Conservation (phyloP, 37 sponge, comb jelly and placozoan genomes). For the Chondrilla cf. caribensis region DNA sequence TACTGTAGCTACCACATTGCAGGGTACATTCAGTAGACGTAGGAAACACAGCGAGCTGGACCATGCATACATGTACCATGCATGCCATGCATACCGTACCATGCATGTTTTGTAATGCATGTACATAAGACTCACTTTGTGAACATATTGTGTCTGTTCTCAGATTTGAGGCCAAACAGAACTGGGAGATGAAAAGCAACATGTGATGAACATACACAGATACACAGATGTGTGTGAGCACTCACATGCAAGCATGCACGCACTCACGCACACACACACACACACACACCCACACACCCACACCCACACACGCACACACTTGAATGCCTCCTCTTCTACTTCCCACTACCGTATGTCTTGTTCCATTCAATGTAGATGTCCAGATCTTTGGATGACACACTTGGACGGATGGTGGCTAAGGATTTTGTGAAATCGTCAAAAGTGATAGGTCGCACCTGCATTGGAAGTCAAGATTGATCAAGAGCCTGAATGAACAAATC, state of each 20-base stretch:
- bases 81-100: not conserved
- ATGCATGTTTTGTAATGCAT: not conserved
- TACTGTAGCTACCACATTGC: too few relatives aligned
- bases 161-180: slow-evolving; percentile 67
- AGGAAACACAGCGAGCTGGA: too few relatives aligned
- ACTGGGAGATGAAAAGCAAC: slow-evolving; percentile 79
- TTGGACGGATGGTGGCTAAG: slow-evolving; percentile 63
- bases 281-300: slow-evolving; percentile 19
- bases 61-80: not conserved
- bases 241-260: slow-evolving; percentile 7
- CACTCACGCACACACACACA: not conserved
- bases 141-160: not conserved
- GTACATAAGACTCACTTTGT: not conserved
- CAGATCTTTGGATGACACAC: slow-evolving; percentile 87
- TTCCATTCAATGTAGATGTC: slow-evolving; percentile 93
- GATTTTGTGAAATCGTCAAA: slow-evolving; percentile 81
- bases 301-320: not conserved
- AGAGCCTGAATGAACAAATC: not conserved
- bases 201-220: slow-evolving; percentile 41
- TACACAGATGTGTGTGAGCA: not conserved
- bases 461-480: not conserved
- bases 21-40: too few relatives aligned
- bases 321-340: not conserved
- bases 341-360: slow-evolving; percentile 83
- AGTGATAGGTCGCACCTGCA: slow-evolving; percentile 82